Percentiles rank a stretch among this genome's conserved stretches.
Evolutionary conservation across 2,888 invertebrate genomes (phyloP).

Genomic region (Lasioglossum lativentre): DNA sequence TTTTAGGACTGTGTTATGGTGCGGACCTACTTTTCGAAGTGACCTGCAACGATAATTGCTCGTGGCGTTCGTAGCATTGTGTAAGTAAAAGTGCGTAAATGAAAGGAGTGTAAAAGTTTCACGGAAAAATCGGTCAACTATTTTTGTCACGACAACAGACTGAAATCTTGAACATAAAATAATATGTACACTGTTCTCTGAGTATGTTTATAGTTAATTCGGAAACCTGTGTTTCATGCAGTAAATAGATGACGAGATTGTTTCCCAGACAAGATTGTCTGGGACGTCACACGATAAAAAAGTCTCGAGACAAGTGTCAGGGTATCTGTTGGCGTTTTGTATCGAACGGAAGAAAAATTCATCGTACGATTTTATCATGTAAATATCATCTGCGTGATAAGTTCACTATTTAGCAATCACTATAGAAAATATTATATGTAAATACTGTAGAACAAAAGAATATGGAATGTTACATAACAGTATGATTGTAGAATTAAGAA

Average conservation of each 20-base stretch:
- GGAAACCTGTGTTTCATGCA: neutral
- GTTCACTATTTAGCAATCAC: neutral
- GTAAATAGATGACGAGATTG: neutral
- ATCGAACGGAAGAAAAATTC: constrained; percentile 24
- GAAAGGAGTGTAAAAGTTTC: neutral
- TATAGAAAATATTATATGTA: neutral
- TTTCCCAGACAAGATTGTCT: neutral
- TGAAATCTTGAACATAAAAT: neutral
- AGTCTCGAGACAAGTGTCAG: neutral
- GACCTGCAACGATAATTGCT: constrained; percentile 28
- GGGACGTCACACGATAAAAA: neutral
- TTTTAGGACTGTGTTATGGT: constrained; percentile 26
- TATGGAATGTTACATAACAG: neutral
- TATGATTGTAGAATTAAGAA: neutral
- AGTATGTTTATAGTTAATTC: neutral
- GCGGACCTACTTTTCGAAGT: constrained; percentile 50
- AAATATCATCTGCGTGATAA: constrained; percentile 12
- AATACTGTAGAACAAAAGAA: neutral
- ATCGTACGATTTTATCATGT: constrained; percentile 40
- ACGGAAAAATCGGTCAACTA: neutral
- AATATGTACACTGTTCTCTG: neutral
- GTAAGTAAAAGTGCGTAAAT: constrained; percentile 23
- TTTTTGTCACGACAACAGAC: neutral
- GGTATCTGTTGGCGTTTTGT: constrained; percentile 25
- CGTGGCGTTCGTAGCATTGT: neutral